A percentile compares a stretch with the other conserved stretches of the same genome.
Conservation (phyloP, 2,113 vertebrate genomes). For the Excalfactoria chinensis region DNA sequence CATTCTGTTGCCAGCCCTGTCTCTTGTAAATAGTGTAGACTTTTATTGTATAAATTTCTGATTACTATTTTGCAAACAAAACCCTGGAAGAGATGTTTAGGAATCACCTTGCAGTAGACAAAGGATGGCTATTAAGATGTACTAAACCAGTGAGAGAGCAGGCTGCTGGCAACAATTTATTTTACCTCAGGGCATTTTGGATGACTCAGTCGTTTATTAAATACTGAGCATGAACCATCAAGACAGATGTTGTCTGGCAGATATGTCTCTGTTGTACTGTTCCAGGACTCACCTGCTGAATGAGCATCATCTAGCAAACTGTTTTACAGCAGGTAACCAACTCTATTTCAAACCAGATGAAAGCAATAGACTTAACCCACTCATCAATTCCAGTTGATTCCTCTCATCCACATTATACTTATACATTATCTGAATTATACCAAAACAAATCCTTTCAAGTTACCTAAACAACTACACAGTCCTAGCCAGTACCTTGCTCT, state of each 20-base stretch:
- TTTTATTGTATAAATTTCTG: conserved; percentile 21
- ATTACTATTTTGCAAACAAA: conserved; percentile 43
- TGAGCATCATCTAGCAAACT: conserved; percentile 24
- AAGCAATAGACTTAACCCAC: conserved; percentile 5
- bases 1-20: not conserved
- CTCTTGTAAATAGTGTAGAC: conserved; percentile 21
- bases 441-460: not conserved
- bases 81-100: not conserved
- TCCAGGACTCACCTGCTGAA: conserved; percentile 40
- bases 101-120: conserved; percentile 52
- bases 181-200: conserved; percentile 45
- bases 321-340: not conserved
- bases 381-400: not conserved
- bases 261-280: not conserved
- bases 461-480: not conserved
- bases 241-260: conserved; percentile 49
- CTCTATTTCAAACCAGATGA: conserved; percentile 14
- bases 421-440: not conserved
- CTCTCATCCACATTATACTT: not conserved
- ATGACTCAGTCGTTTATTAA: conserved; percentile 35
- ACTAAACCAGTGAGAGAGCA: not conserved
- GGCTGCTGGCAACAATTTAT: conserved; percentile 53
- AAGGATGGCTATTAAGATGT: conserved; percentile 34
- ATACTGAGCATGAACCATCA: conserved; percentile 10
- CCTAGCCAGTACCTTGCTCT: not conserved